Evolutionary conservation across 2,797 vertebrate genomes (phyloP).

Genomic region (Graptemys geographica): DNA sequence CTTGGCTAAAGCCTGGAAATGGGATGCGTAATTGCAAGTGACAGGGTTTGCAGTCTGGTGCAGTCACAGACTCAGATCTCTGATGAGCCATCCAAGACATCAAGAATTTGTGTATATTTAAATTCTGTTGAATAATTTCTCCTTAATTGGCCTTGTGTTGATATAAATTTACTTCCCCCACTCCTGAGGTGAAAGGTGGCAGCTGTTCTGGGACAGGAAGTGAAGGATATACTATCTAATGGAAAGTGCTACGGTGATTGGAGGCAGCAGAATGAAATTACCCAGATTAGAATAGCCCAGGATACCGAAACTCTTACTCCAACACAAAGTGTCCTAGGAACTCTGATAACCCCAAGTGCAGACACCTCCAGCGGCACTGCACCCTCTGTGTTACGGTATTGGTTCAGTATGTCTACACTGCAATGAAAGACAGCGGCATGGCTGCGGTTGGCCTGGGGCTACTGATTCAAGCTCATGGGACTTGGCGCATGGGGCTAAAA

Average conservation of each 20-base stretch:
- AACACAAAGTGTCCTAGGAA: background rate
- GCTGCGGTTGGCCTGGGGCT: background rate
- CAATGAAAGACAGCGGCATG: too few species aligned
- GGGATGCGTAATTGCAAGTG: background rate
- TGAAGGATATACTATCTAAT: too few species aligned
- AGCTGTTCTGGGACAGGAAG: background rate
- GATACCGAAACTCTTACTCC: background rate
- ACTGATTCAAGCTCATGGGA: background rate
- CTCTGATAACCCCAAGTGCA: constrained; percentile 42
- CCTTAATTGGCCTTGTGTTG: background rate
- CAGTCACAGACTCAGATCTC: background rate
- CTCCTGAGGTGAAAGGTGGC: too few species aligned
- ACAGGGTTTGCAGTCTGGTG: background rate
- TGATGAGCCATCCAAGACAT: background rate
- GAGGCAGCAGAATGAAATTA: background rate
- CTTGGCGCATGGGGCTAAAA: background rate
- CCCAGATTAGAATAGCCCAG: background rate
- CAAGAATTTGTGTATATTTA: background rate
- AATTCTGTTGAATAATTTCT: background rate
- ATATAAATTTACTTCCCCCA: background rate
- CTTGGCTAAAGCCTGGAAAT: constrained; percentile 4
- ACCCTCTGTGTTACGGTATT: constrained; percentile 47
- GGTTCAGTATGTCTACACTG: background rate
- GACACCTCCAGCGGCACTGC: background rate
- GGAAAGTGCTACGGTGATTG: too few species aligned